Evolutionary conservation across 2,113 vertebrate genomes (phyloP), one percentile per base, ranked within the genome.

Genomic region (Ginglymostoma cirratum): DNA sequence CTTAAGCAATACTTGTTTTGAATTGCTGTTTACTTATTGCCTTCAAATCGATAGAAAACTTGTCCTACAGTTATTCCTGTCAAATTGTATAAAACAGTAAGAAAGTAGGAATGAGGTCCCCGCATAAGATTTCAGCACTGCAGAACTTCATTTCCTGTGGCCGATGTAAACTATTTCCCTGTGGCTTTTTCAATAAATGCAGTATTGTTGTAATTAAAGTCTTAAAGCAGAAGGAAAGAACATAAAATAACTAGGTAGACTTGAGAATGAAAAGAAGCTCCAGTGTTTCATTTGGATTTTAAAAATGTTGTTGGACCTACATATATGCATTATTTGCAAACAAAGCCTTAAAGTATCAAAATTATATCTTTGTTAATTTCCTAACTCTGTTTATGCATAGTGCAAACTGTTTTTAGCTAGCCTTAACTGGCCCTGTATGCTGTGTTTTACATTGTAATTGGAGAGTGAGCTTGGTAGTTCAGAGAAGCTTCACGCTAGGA

Each of bases 121-220:
- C 90, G 96, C 96, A 96, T 96, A 96, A 96, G 96, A 97, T 96
- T 97, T 96, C 96, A 96, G 96, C 4, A 0, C 42, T 96, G 78
- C 96, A 96, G 95, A 95, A 65, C 7, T 97, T 96, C 52, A 96
- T 97, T 97, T 97, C 96, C 96, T 97, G 96, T 96, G 95, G 76
- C 96, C 76, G 83, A 96, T 95, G 89, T 95, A 96, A 96, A 78
- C 96, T 85, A 96, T 52, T 96, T 96, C 97, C 96, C 96, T 97
- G 96, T 96, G 30, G 55, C 48, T 86, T 85, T 55, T 85, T 86
- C 85, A 96, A 96, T 96, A 85, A 80, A 96, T 61, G 45, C 12
- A 85, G 30, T 24, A 65, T 48, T 85, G 38, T 30, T 96, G 27
- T 83, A 65, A 96, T 83, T 83, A 65, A 61, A 61, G 24, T 90